phyloP scores from a whole-genome alignment of 2,888 invertebrate species.

The Oscheius sp. region DNA sequence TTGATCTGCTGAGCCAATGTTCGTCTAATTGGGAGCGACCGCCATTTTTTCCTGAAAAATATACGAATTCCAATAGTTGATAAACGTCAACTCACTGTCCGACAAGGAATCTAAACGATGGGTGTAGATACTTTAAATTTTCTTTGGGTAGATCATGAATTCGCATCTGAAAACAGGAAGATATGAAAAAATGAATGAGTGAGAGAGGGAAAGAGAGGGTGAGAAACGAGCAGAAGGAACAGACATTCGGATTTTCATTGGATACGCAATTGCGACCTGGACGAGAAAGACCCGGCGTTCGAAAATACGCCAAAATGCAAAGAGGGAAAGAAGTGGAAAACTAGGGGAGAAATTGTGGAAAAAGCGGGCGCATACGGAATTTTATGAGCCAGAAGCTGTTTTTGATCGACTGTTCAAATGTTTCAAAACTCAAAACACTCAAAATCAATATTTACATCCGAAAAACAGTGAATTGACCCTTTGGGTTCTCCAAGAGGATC shows the following conservation, averaged over 20 bases:
- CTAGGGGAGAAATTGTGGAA: too few relatives aligned
- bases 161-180: background rate
- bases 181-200: background rate
- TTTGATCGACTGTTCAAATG: too few relatives aligned
- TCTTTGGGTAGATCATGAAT: constrained; percentile 10
- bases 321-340: too few relatives aligned
- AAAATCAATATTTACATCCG: too few relatives aligned
- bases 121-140: background rate
- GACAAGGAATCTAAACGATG: background rate
- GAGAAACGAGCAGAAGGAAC: background rate
- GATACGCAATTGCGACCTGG: background rate
- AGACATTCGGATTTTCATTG: background rate
- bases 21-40: background rate
- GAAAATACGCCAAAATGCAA: too few relatives aligned
- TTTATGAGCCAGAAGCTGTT: too few relatives aligned
- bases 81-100: background rate
- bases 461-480: too few relatives aligned
- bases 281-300: too few relatives aligned
- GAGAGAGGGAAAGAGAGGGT: background rate
- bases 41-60: background rate
- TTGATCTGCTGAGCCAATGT: constrained; percentile 3
- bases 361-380: too few relatives aligned
- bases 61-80: background rate
- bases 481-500: too few relatives aligned
- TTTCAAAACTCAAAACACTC: too few relatives aligned